Percentiles rank a stretch among this genome's conserved stretches.
Conservation (phyloP, 2,113 vertebrate species). For the Mesoclemmys tuberculata region DNA sequence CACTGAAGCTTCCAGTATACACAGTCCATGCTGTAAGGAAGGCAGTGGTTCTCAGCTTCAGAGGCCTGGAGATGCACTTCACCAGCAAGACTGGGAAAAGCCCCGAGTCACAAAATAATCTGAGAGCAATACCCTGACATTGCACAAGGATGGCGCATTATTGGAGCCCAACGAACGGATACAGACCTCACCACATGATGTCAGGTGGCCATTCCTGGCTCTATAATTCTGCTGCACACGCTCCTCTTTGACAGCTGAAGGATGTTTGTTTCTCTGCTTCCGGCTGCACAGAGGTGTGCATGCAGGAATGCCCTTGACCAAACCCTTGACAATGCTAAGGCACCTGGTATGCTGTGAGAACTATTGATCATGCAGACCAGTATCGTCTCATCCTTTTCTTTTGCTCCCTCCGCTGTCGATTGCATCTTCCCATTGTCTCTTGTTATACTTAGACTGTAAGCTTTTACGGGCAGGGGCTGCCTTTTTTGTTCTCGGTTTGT, state of each 20-base stretch:
- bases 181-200: too few relatives aligned
- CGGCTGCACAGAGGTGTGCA: not conserved
- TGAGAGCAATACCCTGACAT: not conserved
- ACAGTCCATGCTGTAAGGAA: not conserved
- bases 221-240: not conserved
- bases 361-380: not conserved
- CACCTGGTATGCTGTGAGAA: not conserved
- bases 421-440: too few relatives aligned
- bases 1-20: not conserved
- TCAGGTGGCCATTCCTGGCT: not conserved
- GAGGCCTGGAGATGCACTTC: not conserved
- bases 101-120: rapidly evolving
- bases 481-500: too few relatives aligned
- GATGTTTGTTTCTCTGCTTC: rapidly evolving
- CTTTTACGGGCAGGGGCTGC: too few relatives aligned
- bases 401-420: too few relatives aligned
- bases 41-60: rapidly evolving
- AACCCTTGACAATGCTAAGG: not conserved
- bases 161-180: not conserved
- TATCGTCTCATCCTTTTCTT: not conserved
- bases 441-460: too few relatives aligned
- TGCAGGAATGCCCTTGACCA: not conserved
- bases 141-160: too few relatives aligned
- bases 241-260: rapidly evolving
- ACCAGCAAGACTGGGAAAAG: rapidly evolving